These are phyloP conservation scores for Adelosebastes latens DNA, from an alignment of 2,797 vertebrate genomes.

Conservation along the genomic window DNA sequence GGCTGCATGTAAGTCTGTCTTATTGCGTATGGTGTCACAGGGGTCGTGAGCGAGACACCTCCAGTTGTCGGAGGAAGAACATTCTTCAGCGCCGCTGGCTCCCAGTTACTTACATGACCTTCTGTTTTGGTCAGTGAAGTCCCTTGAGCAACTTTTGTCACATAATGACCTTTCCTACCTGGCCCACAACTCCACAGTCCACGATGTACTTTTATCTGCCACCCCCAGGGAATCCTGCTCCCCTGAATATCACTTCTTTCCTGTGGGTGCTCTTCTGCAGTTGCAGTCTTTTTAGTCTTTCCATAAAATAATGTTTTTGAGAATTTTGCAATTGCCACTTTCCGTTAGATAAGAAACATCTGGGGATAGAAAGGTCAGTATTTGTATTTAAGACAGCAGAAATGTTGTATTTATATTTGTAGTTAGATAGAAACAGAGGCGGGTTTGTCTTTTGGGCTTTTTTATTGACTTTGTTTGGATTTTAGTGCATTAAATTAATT, in stretches of 20 bases:
- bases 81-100: constrained; percentile 46
- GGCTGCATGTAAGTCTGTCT: constrained; percentile 6
- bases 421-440: not conserved
- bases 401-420: constrained; percentile 5
- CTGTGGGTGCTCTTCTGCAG: constrained; percentile 53
- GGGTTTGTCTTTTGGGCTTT: not conserved
- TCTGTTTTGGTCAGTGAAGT: constrained; percentile 70
- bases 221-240: constrained; percentile 58
- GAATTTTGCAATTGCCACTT: constrained; percentile 53
- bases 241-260: constrained; percentile 69
- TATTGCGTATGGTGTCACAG: not conserved
- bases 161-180: constrained; percentile 79
- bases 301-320: constrained; percentile 51
- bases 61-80: constrained; percentile 43
- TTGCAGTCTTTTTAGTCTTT: constrained; percentile 45
- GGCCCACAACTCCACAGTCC: constrained; percentile 57
- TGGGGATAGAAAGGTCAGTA: constrained; percentile 55
- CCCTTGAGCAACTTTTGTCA: constrained; percentile 75
- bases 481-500: not conserved
- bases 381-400: constrained; percentile 26
- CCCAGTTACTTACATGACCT: constrained; percentile 72
- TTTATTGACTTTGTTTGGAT: not conserved
- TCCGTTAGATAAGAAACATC: constrained; percentile 45
- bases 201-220: constrained; percentile 74
- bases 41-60: constrained; percentile 37